phyloP scores from a whole-genome alignment of 2,888 invertebrate genomes.

The Papilio gigon region DNA sequence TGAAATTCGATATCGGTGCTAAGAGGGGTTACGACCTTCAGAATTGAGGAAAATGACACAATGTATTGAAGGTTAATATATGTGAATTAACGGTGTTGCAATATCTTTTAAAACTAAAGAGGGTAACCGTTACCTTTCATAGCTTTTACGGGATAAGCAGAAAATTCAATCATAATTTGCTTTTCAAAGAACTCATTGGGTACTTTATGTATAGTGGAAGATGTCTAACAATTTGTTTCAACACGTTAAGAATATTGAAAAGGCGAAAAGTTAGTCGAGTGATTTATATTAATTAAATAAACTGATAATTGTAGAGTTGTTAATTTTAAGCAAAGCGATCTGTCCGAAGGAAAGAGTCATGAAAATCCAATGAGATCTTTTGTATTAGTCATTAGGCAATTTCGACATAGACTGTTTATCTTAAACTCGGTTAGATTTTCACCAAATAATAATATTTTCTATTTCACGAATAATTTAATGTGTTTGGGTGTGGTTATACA shows the following conservation, averaged over 20 bases:
- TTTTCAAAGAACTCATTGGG: background rate
- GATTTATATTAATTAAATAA: background rate
- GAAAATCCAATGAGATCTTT: too few species aligned
- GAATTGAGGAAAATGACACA: conserved; percentile 20
- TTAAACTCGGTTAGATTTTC: background rate
- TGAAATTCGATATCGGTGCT: conserved; percentile 21
- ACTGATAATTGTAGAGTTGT: background rate
- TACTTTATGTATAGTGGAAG: background rate
- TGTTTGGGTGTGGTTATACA: conserved; percentile 15
- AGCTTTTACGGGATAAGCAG: background rate
- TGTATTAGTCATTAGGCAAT: background rate
- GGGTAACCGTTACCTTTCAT: conserved; percentile 11
- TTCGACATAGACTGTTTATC: background rate
- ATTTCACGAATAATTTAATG: conserved; percentile 17
- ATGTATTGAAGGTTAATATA: conserved; percentile 20
- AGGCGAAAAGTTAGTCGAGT: background rate
- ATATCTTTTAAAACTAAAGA: conserved; percentile 6
- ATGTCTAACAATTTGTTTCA: too few species aligned
- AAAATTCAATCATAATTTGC: background rate
- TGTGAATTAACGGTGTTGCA: conserved; percentile 22
- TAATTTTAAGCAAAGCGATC: background rate
- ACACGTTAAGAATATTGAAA: too few species aligned
- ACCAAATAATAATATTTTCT: conserved; percentile 19
- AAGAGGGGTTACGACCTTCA: conserved; percentile 22
- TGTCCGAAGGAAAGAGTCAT: too few species aligned